These are phyloP conservation scores for Steatornis caripensis DNA, from an alignment of 2,113 vertebrate species.

Conservation along the genomic window DNA sequence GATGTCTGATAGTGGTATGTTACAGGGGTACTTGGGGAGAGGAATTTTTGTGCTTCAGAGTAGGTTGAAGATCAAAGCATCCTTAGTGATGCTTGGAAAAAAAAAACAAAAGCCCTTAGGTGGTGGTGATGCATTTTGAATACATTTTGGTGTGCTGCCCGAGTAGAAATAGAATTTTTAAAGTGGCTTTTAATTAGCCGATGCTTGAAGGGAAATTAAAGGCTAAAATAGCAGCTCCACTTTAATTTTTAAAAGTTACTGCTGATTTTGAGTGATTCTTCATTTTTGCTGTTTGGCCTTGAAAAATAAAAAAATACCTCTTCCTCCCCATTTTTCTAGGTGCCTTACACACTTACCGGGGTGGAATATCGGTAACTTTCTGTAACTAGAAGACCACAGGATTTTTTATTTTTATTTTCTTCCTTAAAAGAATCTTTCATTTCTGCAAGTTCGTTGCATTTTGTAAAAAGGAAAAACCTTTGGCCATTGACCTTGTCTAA, in stretches of 20 bases:
- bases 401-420: neutral
- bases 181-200: neutral
- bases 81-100: neutral
- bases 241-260: neutral
- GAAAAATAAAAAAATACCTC: neutral
- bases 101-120: neutral
- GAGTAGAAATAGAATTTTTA: neutral
- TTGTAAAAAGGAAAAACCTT: neutral
- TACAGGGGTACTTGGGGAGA: neutral
- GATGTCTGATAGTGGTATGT: neutral
- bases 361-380: neutral
- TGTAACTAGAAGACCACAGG: neutral
- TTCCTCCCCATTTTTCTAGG: neutral
- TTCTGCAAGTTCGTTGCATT: neutral
- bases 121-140: neutral
- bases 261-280: neutral
- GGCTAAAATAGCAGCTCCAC: neutral
- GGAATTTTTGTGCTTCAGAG: neutral
- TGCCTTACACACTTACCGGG: neutral
- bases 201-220: neutral
- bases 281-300: neutral
- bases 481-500: neutral
- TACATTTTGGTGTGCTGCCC: neutral
- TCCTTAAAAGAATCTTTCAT: neutral
- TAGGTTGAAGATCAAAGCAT: neutral